Conservation (phyloP, 1,140 invertebrate genomes). For the Megalopta genalis region DNA sequence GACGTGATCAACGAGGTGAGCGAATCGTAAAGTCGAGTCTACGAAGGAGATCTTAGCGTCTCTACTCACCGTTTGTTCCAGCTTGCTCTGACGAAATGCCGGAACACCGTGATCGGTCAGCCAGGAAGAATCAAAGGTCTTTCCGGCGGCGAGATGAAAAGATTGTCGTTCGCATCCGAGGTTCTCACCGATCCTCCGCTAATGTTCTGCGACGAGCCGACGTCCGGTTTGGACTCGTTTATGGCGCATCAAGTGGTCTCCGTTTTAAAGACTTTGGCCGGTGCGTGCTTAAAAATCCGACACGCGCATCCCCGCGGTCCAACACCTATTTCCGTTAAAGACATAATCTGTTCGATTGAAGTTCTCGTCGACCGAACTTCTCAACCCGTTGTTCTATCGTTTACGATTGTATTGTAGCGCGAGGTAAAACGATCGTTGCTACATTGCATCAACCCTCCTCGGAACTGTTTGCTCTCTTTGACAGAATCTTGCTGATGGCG, state of each 20-base stretch:
- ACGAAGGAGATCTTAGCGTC: background rate
- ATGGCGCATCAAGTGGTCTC: slow-evolving; percentile 94
- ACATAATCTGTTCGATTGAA: too few relatives aligned
- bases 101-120: slow-evolving; percentile 92
- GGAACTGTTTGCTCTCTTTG: slow-evolving; percentile 95
- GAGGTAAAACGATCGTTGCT: slow-evolving; percentile 94
- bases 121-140: slow-evolving; percentile 93
- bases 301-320: too few relatives aligned
- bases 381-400: too few relatives aligned
- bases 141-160: slow-evolving; percentile 96
- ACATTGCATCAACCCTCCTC: slow-evolving; percentile 98
- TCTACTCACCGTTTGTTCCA: slow-evolving; percentile 68
- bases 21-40: background rate
- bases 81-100: slow-evolving; percentile 92
- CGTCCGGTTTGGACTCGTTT: slow-evolving; percentile 92
- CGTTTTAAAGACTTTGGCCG: slow-evolving; percentile 88
- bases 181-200: slow-evolving; percentile 96
- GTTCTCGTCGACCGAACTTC: too few relatives aligned
- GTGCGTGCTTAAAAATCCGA: slow-evolving; percentile 56
- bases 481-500: slow-evolving; percentile 93
- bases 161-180: slow-evolving; percentile 97
- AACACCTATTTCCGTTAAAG: too few relatives aligned
- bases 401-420: slow-evolving; percentile 16
- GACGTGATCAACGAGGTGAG: slow-evolving; percentile 93
- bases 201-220: slow-evolving; percentile 98